Evolutionary conservation across 1,140 invertebrate species (phyloP).

Genomic region (Sesamia nonagrioides): DNA sequence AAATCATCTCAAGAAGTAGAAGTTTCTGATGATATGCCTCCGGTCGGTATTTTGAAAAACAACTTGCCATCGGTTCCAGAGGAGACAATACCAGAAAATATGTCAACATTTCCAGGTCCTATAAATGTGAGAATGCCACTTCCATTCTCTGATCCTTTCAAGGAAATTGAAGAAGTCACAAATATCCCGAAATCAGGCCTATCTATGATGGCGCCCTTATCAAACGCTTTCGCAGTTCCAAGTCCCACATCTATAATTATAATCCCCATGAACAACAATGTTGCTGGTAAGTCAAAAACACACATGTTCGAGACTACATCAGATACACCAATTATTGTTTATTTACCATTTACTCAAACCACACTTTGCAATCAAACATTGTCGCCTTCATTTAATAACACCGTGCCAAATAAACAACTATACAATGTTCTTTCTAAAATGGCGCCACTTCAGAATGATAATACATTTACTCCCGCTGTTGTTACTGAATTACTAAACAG

Average conservation of each 20-base stretch:
- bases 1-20: not conserved
- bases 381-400: not conserved
- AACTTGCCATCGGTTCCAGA: not conserved
- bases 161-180: not conserved
- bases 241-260: slow-evolving; percentile 25
- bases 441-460: slow-evolving; percentile 2
- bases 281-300: not conserved
- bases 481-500: slow-evolving; percentile 12
- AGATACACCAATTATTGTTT: slow-evolving; percentile 18
- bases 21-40: not conserved
- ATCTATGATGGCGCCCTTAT: not conserved
- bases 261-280: slow-evolving; percentile 17
- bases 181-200: not conserved
- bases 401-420: not conserved
- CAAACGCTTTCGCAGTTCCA: not conserved
- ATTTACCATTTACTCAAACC: not conserved
- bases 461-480: not conserved
- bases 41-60: not conserved
- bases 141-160: not conserved
- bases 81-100: not conserved
- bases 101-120: not conserved
- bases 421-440: not conserved
- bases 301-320: not conserved
- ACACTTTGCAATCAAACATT: not conserved
- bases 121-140: not conserved